Base-by-base conservation (phyloP, 1,140 invertebrate genomes). In the Brachionus manjavacas region DNA sequence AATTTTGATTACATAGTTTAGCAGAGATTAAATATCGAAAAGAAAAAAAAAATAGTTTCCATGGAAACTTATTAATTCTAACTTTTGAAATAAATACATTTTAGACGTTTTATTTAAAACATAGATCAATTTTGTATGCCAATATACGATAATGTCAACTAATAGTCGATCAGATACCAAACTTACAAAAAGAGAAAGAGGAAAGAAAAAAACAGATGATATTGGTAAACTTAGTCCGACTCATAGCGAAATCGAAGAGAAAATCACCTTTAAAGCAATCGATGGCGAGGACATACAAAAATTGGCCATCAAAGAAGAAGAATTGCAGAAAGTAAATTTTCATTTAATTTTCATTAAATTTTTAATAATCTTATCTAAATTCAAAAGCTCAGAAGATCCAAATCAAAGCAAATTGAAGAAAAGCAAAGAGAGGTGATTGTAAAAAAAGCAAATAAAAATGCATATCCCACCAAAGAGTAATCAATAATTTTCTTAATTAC, bases 221-320 rank as follows among this genome's bases (percentile, higher is more conserved):
- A 46, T 81, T 11, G 49, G 31, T 25, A 81, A 81, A 25, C 8
- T 60, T 14, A 81, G 79, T 81, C 79, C 79, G 23, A 81, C 52
- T 23, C 64, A 60, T 14, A 81, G 79, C 25, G 64, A 64, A 43
- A 39, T 64, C 4, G 79, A 81, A 81, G 79, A 81, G 31, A 81
- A 81, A 25, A 28, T 81, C 39, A 81, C 79, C 3, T 81, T 81
- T 68, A 81, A 81, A 72, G 46, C 81, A 16, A 68, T 83, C 11
- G 81, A 83, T 52, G 60, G 60, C 16, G 81, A 83, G 68, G 81
- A 83, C 28, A 83, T 83, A 39, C 81, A 83, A 83, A 60, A 31
- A n/a, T 72, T 83, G 20, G 81, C 81, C 11, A 80, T 80, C 3
- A 60, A 60, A 64, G 31, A 41, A 4, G 76, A 80, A 39, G 76